These are phyloP conservation scores for Cyprinus carpio DNA, from an alignment of 2,113 vertebrate species.

Conservation along the genomic window DNA sequence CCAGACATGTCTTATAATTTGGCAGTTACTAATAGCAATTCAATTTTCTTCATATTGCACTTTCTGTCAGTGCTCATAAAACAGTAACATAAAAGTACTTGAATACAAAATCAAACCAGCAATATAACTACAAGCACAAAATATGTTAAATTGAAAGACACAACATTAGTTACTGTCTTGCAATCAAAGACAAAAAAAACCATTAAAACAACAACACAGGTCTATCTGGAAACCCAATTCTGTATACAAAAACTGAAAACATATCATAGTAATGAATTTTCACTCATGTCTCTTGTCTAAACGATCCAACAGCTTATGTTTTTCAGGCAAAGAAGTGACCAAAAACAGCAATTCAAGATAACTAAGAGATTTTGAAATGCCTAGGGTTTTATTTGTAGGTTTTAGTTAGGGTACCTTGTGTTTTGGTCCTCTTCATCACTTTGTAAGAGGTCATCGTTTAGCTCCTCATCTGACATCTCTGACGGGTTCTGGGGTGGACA, in stretches of 20 bases:
- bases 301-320: too few relatives aligned
- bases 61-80: neutral
- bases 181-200: neutral
- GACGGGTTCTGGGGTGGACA: slow-evolving; percentile 83
- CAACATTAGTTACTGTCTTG: neutral
- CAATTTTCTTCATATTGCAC: neutral
- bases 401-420: slow-evolving; percentile 59
- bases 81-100: neutral
- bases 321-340: too few relatives aligned
- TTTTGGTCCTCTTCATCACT: slow-evolving; percentile 91
- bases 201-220: neutral
- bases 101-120: neutral
- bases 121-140: neutral
- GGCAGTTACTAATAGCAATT: neutral
- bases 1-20: neutral
- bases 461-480: slow-evolving; percentile 93
- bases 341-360: too few relatives aligned
- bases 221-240: neutral
- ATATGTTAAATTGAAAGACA: neutral
- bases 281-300: too few relatives aligned
- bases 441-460: slow-evolving; percentile 95
- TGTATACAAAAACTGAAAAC: neutral
- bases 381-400: neutral
- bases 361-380: too few relatives aligned
- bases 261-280: neutral